Base-by-base conservation (phyloP, 1,140 invertebrate species). In the Argopecten irradians region DNA sequence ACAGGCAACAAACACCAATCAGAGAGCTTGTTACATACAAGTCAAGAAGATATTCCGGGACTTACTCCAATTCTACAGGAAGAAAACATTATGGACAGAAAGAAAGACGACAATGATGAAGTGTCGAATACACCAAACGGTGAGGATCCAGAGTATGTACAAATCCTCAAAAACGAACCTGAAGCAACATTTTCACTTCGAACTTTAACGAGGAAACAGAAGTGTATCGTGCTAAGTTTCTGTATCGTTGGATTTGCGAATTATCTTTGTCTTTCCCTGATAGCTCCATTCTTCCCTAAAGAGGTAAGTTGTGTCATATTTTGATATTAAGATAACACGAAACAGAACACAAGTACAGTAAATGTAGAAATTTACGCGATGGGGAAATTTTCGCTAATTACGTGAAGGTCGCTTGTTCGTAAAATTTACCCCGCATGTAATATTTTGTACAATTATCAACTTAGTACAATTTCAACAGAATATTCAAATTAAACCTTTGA, bases 211-310 rank as follows among this genome's bases (percentile, higher is more conserved):
- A 86, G 83, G n/a, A 87, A 39, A 43, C 87, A 90, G 11, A 88
- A 88, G 46, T 34, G 84, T 0, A 90, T 90, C 22, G 34, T 90
- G 22, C 33, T 84, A 13, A 90, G 89, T 86, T 34, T 88, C n/a
- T 90, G 85, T 34, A 71, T 90, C 22, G 87, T 85, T 13, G 85
- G 85, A 35, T 90, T 88, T 43, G 46, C 88, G 2, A 85, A 85
- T 33, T 90, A 85, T 34, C 83, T 90, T 9, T 87, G 87, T 85
- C 83, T 90, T 22, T 90, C 89, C 8, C 36, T 90, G 32, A 83
- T 90, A 13, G 89, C 89, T 34, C 89, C 89, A 85, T 90, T 90
- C 46, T 90, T 90, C 36, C 89, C 89, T 32, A 36, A 88, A 43
- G 89, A 90, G 89, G 89, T 90, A 88, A 86, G 83, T 82, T 16